Evolutionary conservation across 2,888 invertebrate genomes (phyloP).

Genomic region (Chrysolina oricalcia): DNA sequence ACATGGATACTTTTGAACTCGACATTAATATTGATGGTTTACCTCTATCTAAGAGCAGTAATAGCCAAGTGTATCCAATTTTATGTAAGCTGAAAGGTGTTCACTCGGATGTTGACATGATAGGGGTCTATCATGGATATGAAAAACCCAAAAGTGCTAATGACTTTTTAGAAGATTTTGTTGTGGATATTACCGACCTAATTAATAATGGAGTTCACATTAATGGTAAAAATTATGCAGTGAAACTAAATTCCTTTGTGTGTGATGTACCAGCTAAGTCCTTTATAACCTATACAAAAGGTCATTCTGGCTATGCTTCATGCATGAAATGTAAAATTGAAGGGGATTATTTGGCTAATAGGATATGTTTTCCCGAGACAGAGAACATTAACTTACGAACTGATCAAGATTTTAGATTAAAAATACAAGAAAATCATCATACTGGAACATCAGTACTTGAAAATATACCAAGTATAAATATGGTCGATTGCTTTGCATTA

Average conservation of each 20-base stretch:
- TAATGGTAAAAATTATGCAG: slow-evolving; percentile 2
- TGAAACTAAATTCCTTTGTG: slow-evolving; percentile 22
- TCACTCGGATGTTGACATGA: neutral
- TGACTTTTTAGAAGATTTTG: slow-evolving; percentile 28
- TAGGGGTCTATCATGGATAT: slow-evolving; percentile 15
- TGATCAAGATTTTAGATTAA: slow-evolving; percentile 26
- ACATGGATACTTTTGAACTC: neutral
- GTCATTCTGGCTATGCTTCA: slow-evolving; percentile 29
- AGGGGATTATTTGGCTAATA: slow-evolving; percentile 6
- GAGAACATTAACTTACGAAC: neutral
- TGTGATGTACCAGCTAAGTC: slow-evolving; percentile 30
- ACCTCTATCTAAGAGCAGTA: neutral
- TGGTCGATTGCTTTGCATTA: too few species aligned
- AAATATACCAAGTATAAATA: too few species aligned
- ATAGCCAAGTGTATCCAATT: slow-evolving; percentile 6
- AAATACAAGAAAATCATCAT: slow-evolving; percentile 45
- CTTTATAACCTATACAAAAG: slow-evolving; percentile 33
- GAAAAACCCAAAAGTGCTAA: slow-evolving; percentile 34
- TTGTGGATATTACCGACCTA: slow-evolving; percentile 13
- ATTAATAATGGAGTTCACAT: slow-evolving; percentile 26
- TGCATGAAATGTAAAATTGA: slow-evolving; percentile 31
- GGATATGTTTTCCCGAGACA: slow-evolving; percentile 22
- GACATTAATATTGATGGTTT: slow-evolving; percentile 13
- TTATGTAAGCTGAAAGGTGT: neutral
- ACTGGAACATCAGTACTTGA: slow-evolving; percentile 31